These are phyloP conservation scores for Prinia subflava DNA, from an alignment of 2,113 vertebrate species.

Conservation along the genomic window DNA sequence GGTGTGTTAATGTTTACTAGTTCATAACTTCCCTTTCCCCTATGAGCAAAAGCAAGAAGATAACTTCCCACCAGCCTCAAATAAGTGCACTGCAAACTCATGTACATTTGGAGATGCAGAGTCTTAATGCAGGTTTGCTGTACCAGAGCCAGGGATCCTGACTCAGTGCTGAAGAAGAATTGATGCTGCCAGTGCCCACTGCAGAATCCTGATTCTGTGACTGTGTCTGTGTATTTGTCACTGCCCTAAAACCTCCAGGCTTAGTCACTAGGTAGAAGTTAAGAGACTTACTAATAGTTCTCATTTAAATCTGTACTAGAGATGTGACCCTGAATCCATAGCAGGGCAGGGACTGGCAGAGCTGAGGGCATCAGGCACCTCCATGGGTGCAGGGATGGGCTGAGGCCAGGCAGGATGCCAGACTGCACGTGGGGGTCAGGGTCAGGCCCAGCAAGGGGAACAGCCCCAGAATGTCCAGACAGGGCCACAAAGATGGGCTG, in stretches of 20 bases:
- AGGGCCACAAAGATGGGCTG: background rate
- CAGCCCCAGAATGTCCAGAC: background rate
- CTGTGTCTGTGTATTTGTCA: background rate
- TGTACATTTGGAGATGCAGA: background rate
- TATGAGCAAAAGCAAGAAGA: background rate
- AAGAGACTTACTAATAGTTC: background rate
- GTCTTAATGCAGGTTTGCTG: background rate
- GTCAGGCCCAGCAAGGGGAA: background rate
- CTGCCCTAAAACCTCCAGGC: background rate
- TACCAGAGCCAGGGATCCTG: background rate
- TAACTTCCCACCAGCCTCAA: background rate
- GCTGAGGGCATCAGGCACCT: background rate
- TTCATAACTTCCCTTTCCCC: background rate
- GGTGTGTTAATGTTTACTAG: background rate
- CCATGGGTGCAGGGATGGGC: background rate
- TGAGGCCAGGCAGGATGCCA: background rate
- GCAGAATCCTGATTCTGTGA: background rate
- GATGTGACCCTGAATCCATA: background rate
- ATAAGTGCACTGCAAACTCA: background rate
- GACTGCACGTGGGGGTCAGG: rapidly evolving
- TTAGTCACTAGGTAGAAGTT: background rate
- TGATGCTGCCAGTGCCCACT: background rate
- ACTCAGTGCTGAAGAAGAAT: background rate
- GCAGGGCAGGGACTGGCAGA: background rate
- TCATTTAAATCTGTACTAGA: background rate